Conservation (phyloP, 2,113 vertebrate genomes). For the Atractosteus spatula region DNA sequence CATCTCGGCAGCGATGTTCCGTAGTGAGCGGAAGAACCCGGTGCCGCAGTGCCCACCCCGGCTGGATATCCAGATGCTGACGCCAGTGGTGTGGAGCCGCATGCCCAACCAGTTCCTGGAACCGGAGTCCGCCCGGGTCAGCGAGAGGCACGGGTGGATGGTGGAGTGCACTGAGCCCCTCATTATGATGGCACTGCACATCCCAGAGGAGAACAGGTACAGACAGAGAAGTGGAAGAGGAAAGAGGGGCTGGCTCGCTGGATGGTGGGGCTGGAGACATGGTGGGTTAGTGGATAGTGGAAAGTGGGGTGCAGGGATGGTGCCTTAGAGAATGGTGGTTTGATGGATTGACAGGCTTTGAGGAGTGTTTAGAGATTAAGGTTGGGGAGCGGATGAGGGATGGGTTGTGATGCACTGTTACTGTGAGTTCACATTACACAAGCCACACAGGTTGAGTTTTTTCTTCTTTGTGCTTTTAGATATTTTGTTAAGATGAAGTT, state of each 20-base stretch:
- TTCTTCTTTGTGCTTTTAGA: too few relatives aligned
- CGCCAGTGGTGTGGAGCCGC: slow-evolving; percentile 87
- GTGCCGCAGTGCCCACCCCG: slow-evolving; percentile 87
- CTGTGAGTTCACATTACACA: background rate
- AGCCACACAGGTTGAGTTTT: too few relatives aligned
- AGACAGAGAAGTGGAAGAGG: background rate
- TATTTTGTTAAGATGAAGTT: background rate
- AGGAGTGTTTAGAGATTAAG: background rate
- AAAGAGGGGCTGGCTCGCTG: background rate
- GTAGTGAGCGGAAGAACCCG: slow-evolving; percentile 82
- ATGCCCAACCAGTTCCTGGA: slow-evolving; percentile 84
- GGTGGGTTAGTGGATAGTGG: too few relatives aligned
- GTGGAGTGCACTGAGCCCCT: slow-evolving; percentile 83
- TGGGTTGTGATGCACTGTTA: background rate
- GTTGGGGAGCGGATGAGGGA: background rate
- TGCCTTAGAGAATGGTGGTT: too few relatives aligned
- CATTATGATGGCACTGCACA: slow-evolving; percentile 92
- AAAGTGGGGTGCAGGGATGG: background rate
- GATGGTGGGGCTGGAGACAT: too few relatives aligned
- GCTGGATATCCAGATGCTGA: slow-evolving; percentile 80
- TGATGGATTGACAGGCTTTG: too few relatives aligned
- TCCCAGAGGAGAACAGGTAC: slow-evolving; percentile 94
- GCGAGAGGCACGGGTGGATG: slow-evolving; percentile 84
- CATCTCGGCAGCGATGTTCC: slow-evolving; percentile 92
- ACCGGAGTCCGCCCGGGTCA: slow-evolving; percentile 67